phyloP scores from a whole-genome alignment of 2,113 vertebrate species.

The Polyodon spathula region DNA sequence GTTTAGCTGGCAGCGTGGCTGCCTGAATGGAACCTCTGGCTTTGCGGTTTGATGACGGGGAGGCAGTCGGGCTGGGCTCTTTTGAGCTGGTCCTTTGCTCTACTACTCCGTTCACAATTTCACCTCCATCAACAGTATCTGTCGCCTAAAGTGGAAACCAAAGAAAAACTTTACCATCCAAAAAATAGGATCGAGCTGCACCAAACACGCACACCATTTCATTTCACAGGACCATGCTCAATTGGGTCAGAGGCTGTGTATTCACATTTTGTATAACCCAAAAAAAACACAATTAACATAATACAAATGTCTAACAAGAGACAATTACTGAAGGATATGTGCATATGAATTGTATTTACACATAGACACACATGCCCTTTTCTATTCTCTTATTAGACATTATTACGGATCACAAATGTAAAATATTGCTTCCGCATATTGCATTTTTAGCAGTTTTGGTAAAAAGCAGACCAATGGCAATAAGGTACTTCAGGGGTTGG shows the following conservation, averaged over 20 bases:
- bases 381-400: no score
- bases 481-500: no score
- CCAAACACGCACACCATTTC: conserved; percentile 1
- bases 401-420: no score
- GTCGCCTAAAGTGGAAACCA: conserved; percentile 47
- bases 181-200: not conserved
- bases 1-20: conserved; percentile 74
- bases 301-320: not conserved
- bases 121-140: conserved; percentile 60
- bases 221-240: not conserved
- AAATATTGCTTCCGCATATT: no score
- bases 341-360: not conserved
- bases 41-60: conserved; percentile 72
- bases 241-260: conserved; percentile 3
- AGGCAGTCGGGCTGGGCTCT: conserved; percentile 77
- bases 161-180: not conserved
- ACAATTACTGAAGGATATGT: not conserved
- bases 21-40: conserved; percentile 63
- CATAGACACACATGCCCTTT: not conserved
- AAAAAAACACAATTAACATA: not conserved
- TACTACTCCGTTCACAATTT: conserved; percentile 80
- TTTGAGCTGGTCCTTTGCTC: conserved; percentile 82
- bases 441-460: no score
- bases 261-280: not conserved
- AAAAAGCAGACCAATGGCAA: no score